These are phyloP conservation scores for Dromiciops gliroides DNA, from an alignment of 2,113 vertebrate genomes.

Conservation along the genomic window DNA sequence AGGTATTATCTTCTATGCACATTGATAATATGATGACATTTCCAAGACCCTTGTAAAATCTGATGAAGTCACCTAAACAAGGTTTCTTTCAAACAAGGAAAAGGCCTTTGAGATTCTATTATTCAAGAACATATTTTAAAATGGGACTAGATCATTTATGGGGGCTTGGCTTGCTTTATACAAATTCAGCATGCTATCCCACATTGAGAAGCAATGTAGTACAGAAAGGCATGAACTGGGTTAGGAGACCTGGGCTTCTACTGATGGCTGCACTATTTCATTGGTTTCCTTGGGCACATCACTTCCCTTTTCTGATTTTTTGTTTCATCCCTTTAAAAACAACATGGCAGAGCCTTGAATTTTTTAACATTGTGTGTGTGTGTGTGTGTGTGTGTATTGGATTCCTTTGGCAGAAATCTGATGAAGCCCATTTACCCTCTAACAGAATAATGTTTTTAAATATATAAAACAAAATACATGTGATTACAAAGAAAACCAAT, in stretches of 20 bases:
- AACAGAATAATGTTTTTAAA: not conserved
- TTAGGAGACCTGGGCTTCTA: not conserved
- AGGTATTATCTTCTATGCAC: slow-evolving; percentile 64
- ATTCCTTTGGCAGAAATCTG: not conserved
- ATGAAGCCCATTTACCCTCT: not conserved
- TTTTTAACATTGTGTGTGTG: not conserved
- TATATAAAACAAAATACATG: not conserved
- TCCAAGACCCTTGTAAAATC: slow-evolving; percentile 38
- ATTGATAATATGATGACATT: slow-evolving; percentile 62
- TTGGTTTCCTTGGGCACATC: not conserved
- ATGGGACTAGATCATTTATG: slow-evolving; percentile 63
- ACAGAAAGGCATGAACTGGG: not conserved
- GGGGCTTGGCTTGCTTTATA: slow-evolving; percentile 42
- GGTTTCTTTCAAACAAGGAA: slow-evolving; percentile 58
- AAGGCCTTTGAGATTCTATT: slow-evolving; percentile 23
- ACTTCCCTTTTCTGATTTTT: not conserved
- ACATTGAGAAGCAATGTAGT: not conserved
- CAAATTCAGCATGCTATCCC: slow-evolving; percentile 4
- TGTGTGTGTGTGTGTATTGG: not conserved
- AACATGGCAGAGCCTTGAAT: not conserved
- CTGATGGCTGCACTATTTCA: not conserved
- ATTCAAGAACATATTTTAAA: slow-evolving; percentile 47
- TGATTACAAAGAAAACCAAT: too few species aligned
- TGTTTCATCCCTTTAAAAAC: not conserved
- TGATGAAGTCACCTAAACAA: slow-evolving; percentile 55